Conservation (phyloP, 2,113 vertebrate genomes). For the Thermophis baileyi region DNA sequence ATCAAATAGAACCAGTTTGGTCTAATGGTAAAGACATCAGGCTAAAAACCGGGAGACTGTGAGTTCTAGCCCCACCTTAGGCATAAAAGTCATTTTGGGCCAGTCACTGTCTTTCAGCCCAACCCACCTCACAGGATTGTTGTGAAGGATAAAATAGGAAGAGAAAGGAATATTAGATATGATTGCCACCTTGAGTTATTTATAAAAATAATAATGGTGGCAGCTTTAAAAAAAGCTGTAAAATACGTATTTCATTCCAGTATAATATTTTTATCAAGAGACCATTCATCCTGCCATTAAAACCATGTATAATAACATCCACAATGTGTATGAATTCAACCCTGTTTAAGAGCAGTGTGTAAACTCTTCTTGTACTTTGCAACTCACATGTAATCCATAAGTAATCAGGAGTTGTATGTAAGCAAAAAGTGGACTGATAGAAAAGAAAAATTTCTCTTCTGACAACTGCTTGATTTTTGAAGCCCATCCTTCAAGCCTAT, state of each 20-base stretch:
- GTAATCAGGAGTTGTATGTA: background rate
- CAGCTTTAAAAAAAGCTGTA: background rate
- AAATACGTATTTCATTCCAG: background rate
- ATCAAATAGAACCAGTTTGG: background rate
- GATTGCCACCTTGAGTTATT: background rate
- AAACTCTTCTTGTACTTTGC: background rate
- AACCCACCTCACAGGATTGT: background rate
- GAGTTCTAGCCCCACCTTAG: background rate
- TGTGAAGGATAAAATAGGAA: background rate
- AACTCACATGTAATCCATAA: background rate
- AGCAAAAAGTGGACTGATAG: background rate
- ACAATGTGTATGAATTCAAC: background rate
- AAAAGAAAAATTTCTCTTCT: background rate
- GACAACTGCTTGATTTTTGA: background rate
- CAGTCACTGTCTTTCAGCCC: background rate
- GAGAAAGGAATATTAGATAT: background rate
- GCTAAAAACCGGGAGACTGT: background rate
- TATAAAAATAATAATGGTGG: background rate
- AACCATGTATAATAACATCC: background rate
- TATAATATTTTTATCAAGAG: background rate
- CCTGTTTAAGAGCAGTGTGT: background rate
- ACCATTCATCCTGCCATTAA: background rate
- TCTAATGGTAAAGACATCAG: background rate
- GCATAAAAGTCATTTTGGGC: background rate
- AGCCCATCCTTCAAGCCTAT: background rate